These are phyloP conservation scores for Chrysomallon squamiferum DNA, from an alignment of 1,140 invertebrate genomes.

Conservation along the genomic window DNA sequence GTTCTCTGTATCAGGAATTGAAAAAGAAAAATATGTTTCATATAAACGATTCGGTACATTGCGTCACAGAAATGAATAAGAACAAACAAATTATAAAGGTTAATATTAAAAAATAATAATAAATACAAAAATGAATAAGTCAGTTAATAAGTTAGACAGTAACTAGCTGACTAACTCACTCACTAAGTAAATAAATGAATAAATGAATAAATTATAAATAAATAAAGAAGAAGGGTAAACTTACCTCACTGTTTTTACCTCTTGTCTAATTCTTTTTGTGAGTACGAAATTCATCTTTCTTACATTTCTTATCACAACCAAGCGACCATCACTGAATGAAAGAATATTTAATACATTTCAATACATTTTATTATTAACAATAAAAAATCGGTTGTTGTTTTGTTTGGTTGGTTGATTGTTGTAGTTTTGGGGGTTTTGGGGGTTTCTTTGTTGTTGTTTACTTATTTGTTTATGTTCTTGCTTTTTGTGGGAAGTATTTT, in stretches of 20 bases:
- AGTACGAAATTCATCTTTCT: slow-evolving; percentile 33
- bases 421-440: too few species aligned
- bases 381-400: too few species aligned
- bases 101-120: too few species aligned
- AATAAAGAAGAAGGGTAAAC: background rate
- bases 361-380: too few species aligned
- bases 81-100: background rate
- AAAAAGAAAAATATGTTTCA: background rate
- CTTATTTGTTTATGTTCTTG: too few species aligned
- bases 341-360: too few species aligned
- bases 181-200: slow-evolving; percentile 1
- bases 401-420: too few species aligned
- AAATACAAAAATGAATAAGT: too few species aligned
- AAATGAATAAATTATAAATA: background rate
- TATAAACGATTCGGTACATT: too few species aligned
- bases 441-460: too few species aligned
- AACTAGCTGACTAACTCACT: background rate
- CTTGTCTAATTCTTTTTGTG: slow-evolving; percentile 32
- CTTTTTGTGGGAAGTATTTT: too few species aligned
- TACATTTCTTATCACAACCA: slow-evolving; percentile 30
- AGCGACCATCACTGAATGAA: slow-evolving; percentile 36
- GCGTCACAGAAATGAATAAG: background rate
- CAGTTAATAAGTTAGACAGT: background rate
- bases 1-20: slow-evolving; percentile 26
- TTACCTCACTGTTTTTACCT: slow-evolving; percentile 44